These are phyloP conservation scores for Andrena dorsata DNA, from an alignment of 2,888 invertebrate species.

Conservation along the genomic window DNA sequence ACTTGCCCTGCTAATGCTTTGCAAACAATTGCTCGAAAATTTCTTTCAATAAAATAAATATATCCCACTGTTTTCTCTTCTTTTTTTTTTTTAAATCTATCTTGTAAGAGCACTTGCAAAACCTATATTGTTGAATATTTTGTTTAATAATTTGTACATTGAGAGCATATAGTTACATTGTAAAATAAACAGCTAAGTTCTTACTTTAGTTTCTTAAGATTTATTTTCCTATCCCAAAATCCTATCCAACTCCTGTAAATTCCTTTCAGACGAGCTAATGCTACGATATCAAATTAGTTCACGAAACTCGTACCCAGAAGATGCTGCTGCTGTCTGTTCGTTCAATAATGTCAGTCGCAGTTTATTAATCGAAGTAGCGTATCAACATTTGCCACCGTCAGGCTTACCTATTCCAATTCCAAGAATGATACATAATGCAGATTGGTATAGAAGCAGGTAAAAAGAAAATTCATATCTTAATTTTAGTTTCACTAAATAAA, in stretches of 20 bases:
- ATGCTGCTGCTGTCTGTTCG: slow-evolving; percentile 53
- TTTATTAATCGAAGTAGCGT: slow-evolving; percentile 79
- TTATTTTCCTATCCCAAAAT: slow-evolving; percentile 12
- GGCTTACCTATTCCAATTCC: slow-evolving; percentile 76
- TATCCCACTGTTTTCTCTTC: background rate
- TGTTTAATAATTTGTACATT: slow-evolving; percentile 34
- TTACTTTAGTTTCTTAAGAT: slow-evolving; percentile 5
- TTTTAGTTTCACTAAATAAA: background rate
- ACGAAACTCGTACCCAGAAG: slow-evolving; percentile 46
- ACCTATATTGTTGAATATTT: slow-evolving; percentile 12
- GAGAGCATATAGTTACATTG: slow-evolving; percentile 8
- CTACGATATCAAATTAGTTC: slow-evolving; percentile 48
- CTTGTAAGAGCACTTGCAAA: slow-evolving; percentile 9
- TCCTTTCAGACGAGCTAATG: slow-evolving; percentile 72
- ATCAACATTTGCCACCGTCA: slow-evolving; percentile 81
- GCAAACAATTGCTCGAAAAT: slow-evolving; percentile 17
- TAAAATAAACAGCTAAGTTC: slow-evolving; percentile 27
- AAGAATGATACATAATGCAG: slow-evolving; percentile 66
- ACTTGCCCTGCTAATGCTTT: slow-evolving; percentile 33
- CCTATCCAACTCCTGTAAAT: slow-evolving; percentile 48
- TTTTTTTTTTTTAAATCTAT: background rate
- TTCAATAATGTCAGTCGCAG: slow-evolving; percentile 76
- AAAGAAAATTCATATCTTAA: slow-evolving; percentile 14
- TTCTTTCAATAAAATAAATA: slow-evolving; percentile 2
- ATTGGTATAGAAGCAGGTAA: slow-evolving; percentile 69